Evolutionary conservation across 1,140 invertebrate species (phyloP), one percentile per base, ranked within the genome.

Genomic region (Arctopsyche grandis): DNA sequence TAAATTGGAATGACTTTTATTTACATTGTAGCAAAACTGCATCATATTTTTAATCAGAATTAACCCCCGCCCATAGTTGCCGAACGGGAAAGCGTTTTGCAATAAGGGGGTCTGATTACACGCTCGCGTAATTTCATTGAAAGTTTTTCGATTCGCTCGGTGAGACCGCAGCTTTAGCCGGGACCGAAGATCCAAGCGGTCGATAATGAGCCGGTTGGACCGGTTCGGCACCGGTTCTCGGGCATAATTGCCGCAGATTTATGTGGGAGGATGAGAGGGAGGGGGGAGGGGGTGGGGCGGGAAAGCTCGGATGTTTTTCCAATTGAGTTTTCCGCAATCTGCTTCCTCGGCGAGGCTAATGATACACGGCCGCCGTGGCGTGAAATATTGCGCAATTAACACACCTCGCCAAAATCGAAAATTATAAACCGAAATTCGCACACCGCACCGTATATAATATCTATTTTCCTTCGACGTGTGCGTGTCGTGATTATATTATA

Each of bases 261-360:
- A 74, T 56, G n/a, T n/a, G n/a, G n/a, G n/a, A n/a, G n/a, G n/a
- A n/a, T n/a, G n/a, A n/a, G n/a, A n/a, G n/a, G n/a, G n/a, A n/a
- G n/a, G n/a, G n/a, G n/a, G n/a, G n/a, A n/a, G n/a, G n/a, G n/a
- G n/a, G n/a, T n/a, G n/a, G n/a, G n/a, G n/a, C n/a, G 19, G 44
- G 24, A 1, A 4, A 7, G 48, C 48, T 74, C 71, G 71, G 71
- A 74, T 74, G 71, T 74, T 74, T 74, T 74, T 74, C 71, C 71
- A 74, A 74, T 74, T 74, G 71, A 74, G 71, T 74, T 74, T 74
- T 74, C 71, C 71, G 71, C 71, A 74, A 74, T 74, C 71, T 56
- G 48, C 44, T 24, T 12, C 19, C 58, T n/a, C 44, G 14, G 48
- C 71, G 71, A 3, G n/a, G 10, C 44, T 48, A 46, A 46, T 74